These are phyloP conservation scores for Sitobion miscanthi DNA, from an alignment of 1,140 invertebrate species.

Conservation along the genomic window DNA sequence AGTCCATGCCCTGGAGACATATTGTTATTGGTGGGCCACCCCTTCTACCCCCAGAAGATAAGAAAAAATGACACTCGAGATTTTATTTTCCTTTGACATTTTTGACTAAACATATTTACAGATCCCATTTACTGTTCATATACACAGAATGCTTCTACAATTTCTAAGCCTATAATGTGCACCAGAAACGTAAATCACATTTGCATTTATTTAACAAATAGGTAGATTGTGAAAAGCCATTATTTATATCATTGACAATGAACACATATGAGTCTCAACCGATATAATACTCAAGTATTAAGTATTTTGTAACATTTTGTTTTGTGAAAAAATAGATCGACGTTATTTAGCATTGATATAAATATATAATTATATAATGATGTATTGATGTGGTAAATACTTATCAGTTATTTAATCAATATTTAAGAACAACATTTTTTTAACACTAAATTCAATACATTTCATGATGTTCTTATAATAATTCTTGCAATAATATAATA, in stretches of 20 bases:
- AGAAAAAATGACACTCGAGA: background rate
- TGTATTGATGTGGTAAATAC: background rate
- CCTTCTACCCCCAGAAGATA: background rate
- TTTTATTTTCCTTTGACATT: conserved; percentile 28
- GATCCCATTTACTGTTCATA: background rate
- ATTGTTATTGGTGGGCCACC: background rate
- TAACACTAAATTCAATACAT: no score
- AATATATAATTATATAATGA: background rate
- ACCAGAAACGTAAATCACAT: background rate
- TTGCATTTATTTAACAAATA: background rate
- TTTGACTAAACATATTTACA: background rate
- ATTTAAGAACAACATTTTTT: background rate
- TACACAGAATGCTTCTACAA: background rate
- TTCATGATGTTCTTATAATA: no score
- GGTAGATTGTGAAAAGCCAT: background rate
- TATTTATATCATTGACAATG: background rate
- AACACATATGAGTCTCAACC: no score
- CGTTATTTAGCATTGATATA: background rate
- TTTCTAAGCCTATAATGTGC: background rate
- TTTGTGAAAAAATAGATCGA: background rate
- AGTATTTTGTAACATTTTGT: background rate
- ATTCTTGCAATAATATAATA: no score
- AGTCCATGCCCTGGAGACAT: background rate
- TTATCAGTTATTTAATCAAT: background rate
- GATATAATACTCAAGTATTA: background rate